Percentiles rank a stretch among this genome's conserved stretches.
Conservation (phyloP, 2,888 invertebrate species). For the Blastobasis lacticolella region DNA sequence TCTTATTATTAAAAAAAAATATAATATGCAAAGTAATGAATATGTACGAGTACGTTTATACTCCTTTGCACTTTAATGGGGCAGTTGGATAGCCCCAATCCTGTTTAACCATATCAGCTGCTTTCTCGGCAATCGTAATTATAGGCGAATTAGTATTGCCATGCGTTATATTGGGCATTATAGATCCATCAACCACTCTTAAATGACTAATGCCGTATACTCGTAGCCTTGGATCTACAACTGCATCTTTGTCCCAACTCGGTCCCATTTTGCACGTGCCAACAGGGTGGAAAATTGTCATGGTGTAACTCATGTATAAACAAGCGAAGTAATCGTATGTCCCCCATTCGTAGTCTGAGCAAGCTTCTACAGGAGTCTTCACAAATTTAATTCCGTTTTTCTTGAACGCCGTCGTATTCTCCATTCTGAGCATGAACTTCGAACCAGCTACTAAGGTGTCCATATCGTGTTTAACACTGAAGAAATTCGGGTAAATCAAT, state of each 20-base stretch:
- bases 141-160: conserved; percentile 89
- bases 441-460: conserved; percentile 75
- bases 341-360: conserved; percentile 71
- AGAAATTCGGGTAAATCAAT: conserved; percentile 81
- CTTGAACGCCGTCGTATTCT: conserved; percentile 74
- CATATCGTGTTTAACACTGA: conserved; percentile 77
- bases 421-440: conserved; percentile 73
- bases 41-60: too few relatives aligned
- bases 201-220: conserved; percentile 77
- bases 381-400: conserved; percentile 72
- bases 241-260: conserved; percentile 72
- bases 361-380: conserved; percentile 74
- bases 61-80: too few relatives aligned
- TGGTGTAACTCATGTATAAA: conserved; percentile 76
- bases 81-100: conserved; percentile 30
- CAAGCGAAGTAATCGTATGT: conserved; percentile 80
- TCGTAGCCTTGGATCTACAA: conserved; percentile 77
- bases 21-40: too few relatives aligned
- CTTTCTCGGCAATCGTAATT: conserved; percentile 91
- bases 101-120: conserved; percentile 84
- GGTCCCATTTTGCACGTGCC: conserved; percentile 84
- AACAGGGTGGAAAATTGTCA: conserved; percentile 80
- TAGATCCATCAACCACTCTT: conserved; percentile 79
- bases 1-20: too few relatives aligned
- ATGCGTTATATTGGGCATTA: conserved; percentile 77